phyloP scores from a whole-genome alignment of 2,888 invertebrate species.

The Synergus laeviventris region DNA sequence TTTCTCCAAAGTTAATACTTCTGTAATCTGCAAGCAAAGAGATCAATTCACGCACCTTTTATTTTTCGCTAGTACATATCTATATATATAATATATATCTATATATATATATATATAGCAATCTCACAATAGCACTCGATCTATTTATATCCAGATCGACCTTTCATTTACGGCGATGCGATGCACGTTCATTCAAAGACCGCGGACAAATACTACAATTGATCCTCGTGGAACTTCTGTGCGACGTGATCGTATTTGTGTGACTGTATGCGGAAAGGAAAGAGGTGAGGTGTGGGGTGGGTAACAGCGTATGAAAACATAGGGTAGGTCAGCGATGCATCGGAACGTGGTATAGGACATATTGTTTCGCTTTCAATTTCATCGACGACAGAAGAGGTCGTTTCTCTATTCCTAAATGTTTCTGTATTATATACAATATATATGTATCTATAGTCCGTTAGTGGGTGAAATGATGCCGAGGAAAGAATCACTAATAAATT shows the following conservation, averaged over 20 bases:
- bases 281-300: not conserved
- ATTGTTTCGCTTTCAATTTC: constrained; percentile 59
- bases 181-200: constrained; percentile 5
- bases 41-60: not conserved
- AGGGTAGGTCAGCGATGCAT: constrained; percentile 8
- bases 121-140: not conserved
- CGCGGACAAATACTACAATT: constrained; percentile 7
- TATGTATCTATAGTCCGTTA: no score
- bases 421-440: not conserved
- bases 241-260: constrained; percentile 1
- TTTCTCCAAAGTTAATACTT: not conserved
- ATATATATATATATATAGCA: not conserved
- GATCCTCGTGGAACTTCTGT: constrained; percentile 3
- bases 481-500: no score
- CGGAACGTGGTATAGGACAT: constrained; percentile 18
- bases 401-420: not conserved
- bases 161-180: constrained; percentile 2
- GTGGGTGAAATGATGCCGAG: no score
- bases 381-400: constrained; percentile 30
- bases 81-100: not conserved
- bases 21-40: not conserved
- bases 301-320: not conserved
- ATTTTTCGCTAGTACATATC: not conserved
- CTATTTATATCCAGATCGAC: constrained; percentile 4
- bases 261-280: not conserved